Conservation (phyloP, 2,888 invertebrate genomes). For the Chesias legatella region DNA sequence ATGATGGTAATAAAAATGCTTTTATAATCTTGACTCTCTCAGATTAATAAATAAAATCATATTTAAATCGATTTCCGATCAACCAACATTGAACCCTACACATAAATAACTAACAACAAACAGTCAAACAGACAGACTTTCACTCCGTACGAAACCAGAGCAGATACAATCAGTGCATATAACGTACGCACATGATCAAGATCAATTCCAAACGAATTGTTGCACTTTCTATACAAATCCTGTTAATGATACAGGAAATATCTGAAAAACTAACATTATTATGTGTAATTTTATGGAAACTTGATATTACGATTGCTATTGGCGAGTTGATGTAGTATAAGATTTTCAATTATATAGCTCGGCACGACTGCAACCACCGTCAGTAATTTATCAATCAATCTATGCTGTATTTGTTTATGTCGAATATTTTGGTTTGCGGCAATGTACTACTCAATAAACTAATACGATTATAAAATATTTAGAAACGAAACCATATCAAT, state of each 20-base stretch:
- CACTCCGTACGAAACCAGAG: slow-evolving; percentile 21
- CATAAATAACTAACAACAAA: slow-evolving; percentile 2
- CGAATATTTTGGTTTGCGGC: too few relatives aligned
- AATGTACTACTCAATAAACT: too few relatives aligned
- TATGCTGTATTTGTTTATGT: too few relatives aligned
- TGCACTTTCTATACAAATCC: slow-evolving; percentile 41
- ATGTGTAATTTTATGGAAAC: slow-evolving; percentile 20
- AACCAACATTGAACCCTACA: slow-evolving; percentile 2
- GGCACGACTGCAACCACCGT: too few relatives aligned
- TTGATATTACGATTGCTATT: slow-evolving; percentile 7
- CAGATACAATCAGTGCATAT: slow-evolving; percentile 23
- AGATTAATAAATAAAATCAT: too few relatives aligned
- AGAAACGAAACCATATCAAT: too few relatives aligned
- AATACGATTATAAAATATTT: too few relatives aligned
- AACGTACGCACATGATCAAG: slow-evolving; percentile 30
- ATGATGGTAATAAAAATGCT: too few relatives aligned
- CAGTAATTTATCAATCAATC: too few relatives aligned
- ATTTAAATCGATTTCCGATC: background rate
- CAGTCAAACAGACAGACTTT: slow-evolving; percentile 23
- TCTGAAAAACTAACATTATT: slow-evolving; percentile 25
- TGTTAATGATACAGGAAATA: slow-evolving; percentile 38
- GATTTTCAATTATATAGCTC: slow-evolving; percentile 4
- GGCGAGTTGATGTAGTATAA: slow-evolving; percentile 1
- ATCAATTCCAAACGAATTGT: slow-evolving; percentile 40
- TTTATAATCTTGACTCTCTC: too few relatives aligned